These are phyloP conservation scores for Melitaea cinxia DNA, from an alignment of 1,140 invertebrate genomes.

Conservation along the genomic window DNA sequence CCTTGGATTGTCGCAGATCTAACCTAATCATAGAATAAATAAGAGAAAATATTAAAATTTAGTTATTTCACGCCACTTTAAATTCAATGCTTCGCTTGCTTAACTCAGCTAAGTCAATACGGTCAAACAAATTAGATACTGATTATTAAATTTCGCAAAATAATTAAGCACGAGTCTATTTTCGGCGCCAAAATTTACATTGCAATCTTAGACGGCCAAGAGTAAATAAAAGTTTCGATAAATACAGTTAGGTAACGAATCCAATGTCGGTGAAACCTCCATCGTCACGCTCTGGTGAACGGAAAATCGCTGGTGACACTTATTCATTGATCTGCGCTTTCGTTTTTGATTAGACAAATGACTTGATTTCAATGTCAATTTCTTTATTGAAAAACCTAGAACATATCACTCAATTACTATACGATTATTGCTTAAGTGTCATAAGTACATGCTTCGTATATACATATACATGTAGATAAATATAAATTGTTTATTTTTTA, in stretches of 20 bases:
- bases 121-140: conserved; percentile 44
- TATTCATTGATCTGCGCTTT: conserved; percentile 49
- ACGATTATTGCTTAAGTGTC: not conserved
- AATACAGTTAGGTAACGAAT: conserved; percentile 68
- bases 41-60: conserved; percentile 30
- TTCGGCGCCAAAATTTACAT: conserved; percentile 56
- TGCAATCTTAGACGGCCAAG: conserved; percentile 47
- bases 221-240: conserved; percentile 61
- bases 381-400: not conserved
- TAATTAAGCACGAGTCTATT: conserved; percentile 50
- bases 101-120: conserved; percentile 35
- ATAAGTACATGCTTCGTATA: not conserved
- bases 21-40: conserved; percentile 20
- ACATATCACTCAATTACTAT: not conserved
- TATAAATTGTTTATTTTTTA: too few relatives aligned
- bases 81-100: conserved; percentile 44
- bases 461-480: too few relatives aligned
- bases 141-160: conserved; percentile 62
- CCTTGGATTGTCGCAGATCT: conserved; percentile 23
- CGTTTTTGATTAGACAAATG: not conserved
- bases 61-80: conserved; percentile 40
- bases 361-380: conserved; percentile 2
- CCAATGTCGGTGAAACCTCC: conserved; percentile 74
- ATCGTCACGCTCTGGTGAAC: conserved; percentile 63
- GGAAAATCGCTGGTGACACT: conserved; percentile 71